These are phyloP conservation scores for Drosophila buzzatii DNA, from an alignment of 2,888 invertebrate species.

Conservation along the genomic window DNA sequence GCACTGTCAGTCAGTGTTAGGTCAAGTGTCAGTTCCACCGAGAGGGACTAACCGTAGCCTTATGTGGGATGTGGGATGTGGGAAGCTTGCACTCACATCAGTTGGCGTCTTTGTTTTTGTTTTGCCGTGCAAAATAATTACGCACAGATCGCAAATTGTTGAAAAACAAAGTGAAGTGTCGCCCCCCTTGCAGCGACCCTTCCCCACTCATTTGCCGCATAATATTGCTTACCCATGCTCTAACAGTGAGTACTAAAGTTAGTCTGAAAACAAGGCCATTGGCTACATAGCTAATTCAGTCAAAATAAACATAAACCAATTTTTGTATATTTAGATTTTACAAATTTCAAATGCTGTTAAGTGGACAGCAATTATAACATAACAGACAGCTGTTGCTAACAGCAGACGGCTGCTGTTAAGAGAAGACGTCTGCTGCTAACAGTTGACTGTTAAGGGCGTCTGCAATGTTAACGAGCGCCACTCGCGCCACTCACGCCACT, in stretches of 20 bases:
- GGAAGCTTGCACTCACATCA: slow-evolving; percentile 58
- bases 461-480: not conserved
- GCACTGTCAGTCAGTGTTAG: slow-evolving; percentile 64
- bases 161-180: slow-evolving; percentile 54
- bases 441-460: not conserved
- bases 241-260: slow-evolving; percentile 14
- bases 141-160: slow-evolving; percentile 58
- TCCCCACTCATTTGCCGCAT: not conserved
- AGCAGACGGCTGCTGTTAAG: not conserved
- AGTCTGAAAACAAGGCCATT: slow-evolving; percentile 31
- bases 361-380: not conserved
- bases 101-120: slow-evolving; percentile 71
- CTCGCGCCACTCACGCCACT: not conserved
- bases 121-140: slow-evolving; percentile 54
- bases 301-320: not conserved
- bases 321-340: not conserved
- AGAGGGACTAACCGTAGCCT: slow-evolving; percentile 24
- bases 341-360: not conserved
- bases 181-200: not conserved
- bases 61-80: slow-evolving; percentile 2
- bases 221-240: slow-evolving; percentile 39
- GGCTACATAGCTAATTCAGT: not conserved
- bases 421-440: not conserved
- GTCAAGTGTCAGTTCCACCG: slow-evolving; percentile 61
- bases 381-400: not conserved